Conservation (phyloP, 2,113 vertebrate genomes). For the Panthera tigris region DNA sequence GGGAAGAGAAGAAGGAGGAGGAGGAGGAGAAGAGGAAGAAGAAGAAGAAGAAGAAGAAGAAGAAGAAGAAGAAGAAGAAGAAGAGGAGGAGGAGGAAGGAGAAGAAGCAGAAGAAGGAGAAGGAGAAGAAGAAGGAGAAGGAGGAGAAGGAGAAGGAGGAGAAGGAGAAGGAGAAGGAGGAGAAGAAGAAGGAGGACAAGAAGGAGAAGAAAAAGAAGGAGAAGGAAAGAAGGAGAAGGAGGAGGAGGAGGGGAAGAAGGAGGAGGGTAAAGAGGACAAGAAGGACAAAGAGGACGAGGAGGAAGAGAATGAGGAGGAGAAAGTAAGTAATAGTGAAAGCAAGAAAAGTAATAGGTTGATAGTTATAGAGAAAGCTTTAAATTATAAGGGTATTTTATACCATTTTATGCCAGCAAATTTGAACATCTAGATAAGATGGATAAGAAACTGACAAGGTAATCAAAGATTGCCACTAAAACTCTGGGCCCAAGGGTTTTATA, state of each 20-base stretch:
- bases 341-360: not conserved
- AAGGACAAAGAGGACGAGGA: no score
- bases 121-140: no score
- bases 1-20: not conserved
- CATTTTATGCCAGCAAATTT: not conserved
- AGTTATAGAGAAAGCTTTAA: not conserved
- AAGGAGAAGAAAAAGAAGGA: no score
- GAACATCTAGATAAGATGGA: not conserved
- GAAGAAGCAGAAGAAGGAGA: rapidly evolving
- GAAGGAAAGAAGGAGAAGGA: not conserved
- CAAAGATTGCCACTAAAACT: not conserved
- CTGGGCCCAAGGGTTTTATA: not conserved
- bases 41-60: not conserved
- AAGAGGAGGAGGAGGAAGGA: not conserved
- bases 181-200: not conserved
- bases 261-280: not conserved
- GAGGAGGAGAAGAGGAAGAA: not conserved
- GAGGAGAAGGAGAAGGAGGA: rapidly evolving
- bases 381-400: not conserved
- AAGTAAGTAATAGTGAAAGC: not conserved
- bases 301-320: not conserved
- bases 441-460: not conserved
- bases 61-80: not conserved
- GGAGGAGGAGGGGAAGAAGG: not conserved
- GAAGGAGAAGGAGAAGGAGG: not conserved